These are phyloP conservation scores for Luperina nickerlii DNA, from an alignment of 2,888 invertebrate genomes.

Conservation along the genomic window DNA sequence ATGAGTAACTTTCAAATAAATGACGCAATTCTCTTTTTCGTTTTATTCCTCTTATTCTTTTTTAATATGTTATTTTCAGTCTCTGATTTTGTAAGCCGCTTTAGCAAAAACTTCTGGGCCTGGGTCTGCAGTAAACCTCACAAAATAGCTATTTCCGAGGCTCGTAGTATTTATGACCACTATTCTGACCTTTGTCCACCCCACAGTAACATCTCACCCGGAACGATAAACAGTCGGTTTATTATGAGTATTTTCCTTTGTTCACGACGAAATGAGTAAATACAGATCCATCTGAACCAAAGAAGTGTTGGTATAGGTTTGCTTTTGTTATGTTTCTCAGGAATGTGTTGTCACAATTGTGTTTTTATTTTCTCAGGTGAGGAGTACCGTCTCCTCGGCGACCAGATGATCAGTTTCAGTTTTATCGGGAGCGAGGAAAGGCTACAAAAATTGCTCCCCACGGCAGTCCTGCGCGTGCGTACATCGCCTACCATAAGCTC, in stretches of 20 bases:
- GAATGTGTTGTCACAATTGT: background rate
- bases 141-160: constrained; percentile 30
- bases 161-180: constrained; percentile 46
- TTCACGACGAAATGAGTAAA: constrained; percentile 46
- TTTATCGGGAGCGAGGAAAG: constrained; percentile 77
- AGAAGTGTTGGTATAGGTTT: background rate
- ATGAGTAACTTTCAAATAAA: background rate
- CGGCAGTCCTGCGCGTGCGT: constrained; percentile 88
- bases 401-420: constrained; percentile 87
- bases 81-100: background rate
- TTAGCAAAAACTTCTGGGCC: constrained; percentile 24
- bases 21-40: background rate
- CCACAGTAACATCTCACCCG: constrained; percentile 52
- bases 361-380: constrained; percentile 73
- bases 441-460: constrained; percentile 88
- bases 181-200: constrained; percentile 50
- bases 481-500: constrained; percentile 92
- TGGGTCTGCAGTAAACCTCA: constrained; percentile 15
- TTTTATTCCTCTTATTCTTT: background rate
- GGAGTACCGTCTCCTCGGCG: constrained; percentile 80
- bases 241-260: constrained; percentile 37
- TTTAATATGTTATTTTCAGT: background rate
- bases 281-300: constrained; percentile 10
- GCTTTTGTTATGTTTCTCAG: background rate
- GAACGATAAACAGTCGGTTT: constrained; percentile 56